Percentiles rank a stretch among this genome's conserved stretches.
Evolutionary conservation across 2,888 invertebrate genomes (phyloP).

Genomic region (Frankliniella intonsa): DNA sequence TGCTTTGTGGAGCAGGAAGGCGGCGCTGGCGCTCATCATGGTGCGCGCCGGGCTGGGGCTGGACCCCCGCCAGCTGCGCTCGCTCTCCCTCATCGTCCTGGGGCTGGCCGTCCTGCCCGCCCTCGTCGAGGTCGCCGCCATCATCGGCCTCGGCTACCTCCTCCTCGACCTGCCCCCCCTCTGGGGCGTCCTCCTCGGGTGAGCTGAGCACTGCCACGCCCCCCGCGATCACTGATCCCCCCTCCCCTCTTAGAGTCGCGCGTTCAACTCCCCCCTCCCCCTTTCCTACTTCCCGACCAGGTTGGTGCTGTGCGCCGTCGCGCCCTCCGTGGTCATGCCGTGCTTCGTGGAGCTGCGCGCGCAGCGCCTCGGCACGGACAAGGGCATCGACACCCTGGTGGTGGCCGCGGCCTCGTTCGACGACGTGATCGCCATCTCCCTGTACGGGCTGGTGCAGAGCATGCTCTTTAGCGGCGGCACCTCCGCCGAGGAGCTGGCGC

Average conservation of each 20-base stretch:
- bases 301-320: slow-evolving; percentile 60
- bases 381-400: slow-evolving; percentile 67
- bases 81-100: slow-evolving; percentile 53
- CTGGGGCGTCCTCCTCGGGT: slow-evolving; percentile 56
- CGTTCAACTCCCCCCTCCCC: background rate
- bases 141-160: slow-evolving; percentile 52
- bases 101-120: slow-evolving; percentile 58
- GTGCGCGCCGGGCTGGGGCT: slow-evolving; percentile 61
- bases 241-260: background rate
- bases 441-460: slow-evolving; percentile 62
- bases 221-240: too few relatives aligned
- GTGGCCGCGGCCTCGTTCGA: slow-evolving; percentile 66
- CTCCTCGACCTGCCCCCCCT: slow-evolving; percentile 57
- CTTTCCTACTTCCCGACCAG: slow-evolving; percentile 44
- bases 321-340: slow-evolving; percentile 67
- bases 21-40: slow-evolving; percentile 61
- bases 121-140: slow-evolving; percentile 53
- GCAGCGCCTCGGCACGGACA: slow-evolving; percentile 59
- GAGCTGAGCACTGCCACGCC: slow-evolving; percentile 38
- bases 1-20: slow-evolving; percentile 48
- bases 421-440: slow-evolving; percentile 67
- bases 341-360: slow-evolving; percentile 59
- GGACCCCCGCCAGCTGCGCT: slow-evolving; percentile 55
- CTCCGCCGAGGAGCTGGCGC: background rate
- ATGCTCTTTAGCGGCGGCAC: slow-evolving; percentile 54